These are phyloP conservation scores for Cantharis rustica DNA, from an alignment of 2,888 invertebrate species.

Conservation along the genomic window DNA sequence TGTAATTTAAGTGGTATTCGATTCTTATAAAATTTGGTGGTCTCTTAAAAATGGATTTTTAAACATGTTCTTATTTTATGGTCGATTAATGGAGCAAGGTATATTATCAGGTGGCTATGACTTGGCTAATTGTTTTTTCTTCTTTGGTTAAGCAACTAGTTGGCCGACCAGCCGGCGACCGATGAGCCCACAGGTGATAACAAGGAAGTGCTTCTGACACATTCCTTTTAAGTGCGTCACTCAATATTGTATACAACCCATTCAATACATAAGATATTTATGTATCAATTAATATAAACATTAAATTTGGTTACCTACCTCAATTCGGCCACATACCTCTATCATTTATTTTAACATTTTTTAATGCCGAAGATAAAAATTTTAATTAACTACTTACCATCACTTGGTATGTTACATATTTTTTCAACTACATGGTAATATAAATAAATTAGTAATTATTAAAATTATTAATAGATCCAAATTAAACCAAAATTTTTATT, in stretches of 20 bases:
- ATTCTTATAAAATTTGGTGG: not conserved
- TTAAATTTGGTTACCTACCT: not conserved
- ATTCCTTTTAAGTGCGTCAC: slow-evolving; percentile 37
- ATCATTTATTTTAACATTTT: not conserved
- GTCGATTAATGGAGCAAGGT: slow-evolving; percentile 34
- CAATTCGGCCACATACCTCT: not conserved
- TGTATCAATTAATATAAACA: not conserved
- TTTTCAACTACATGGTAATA: too few relatives aligned
- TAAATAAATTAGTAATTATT: too few relatives aligned
- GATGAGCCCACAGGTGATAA: slow-evolving; percentile 43
- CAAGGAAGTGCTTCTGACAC: slow-evolving; percentile 42
- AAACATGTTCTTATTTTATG: slow-evolving; percentile 33
- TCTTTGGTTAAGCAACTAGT: slow-evolving; percentile 23
- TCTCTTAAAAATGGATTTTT: slow-evolving; percentile 11
- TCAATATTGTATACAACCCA: not conserved
- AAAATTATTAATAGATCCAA: too few relatives aligned
- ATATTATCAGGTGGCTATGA: slow-evolving; percentile 34
- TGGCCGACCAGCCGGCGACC: slow-evolving; percentile 37
- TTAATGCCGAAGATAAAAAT: not conserved
- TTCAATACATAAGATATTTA: not conserved
- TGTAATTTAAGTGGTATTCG: not conserved
- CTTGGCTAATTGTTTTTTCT: slow-evolving; percentile 36
- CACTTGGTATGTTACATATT: not conserved
- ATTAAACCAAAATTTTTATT: too few relatives aligned
- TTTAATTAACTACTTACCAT: not conserved